Evolutionary conservation across 2,888 invertebrate genomes (phyloP), one percentile per base, ranked within the genome.

Genomic region (Dusona sp.): DNA sequence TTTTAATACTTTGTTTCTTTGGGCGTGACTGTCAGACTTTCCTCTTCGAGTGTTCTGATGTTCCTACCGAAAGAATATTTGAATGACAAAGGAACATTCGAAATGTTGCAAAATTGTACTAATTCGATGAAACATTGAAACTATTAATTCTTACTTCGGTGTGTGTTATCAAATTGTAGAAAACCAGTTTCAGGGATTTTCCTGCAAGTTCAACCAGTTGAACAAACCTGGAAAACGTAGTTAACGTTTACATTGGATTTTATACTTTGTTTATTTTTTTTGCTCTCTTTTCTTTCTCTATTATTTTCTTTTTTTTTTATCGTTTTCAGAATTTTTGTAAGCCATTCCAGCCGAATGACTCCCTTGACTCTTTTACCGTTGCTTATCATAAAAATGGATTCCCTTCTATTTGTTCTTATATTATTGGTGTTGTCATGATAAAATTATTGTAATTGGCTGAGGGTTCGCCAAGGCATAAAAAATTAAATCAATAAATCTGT

Each of bases 151-250:
- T 92, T 89, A 95, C 95, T 90, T 96, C 96, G 36, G 96, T 91
- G 90, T 96, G 95, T 0, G 95, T 94, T 51, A 97, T 96, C 8
- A 96, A 94, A 83, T 95, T 95, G 91, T 96, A 96, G 29, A 95
- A 95, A 9, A 95, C 94, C 0, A 95, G 92, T 0, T 96, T 95
- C 3, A 97, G 91, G 88, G 95, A 95, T 90, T 96, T 96, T 51
- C 96, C 96, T 86, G 95, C 95, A 29, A 95, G 90, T 90, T 96
- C 90, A n/a, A 93, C 88, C 9, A 92, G 88, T 81, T 90, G 91
- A 48, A 91, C 88, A 79, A 92, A 93, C 82, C 92, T 92, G 83
- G 51, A 77, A 67, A 36, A 48, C 9, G 8, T 29, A 13, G 9
- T 0, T 22, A 67, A 42, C 1, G 19, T 57, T 7, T 38, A 38